Evolutionary conservation across 2,888 invertebrate species (phyloP), one percentile per base, ranked within the genome.

Genomic region (Tethea ocularis): DNA sequence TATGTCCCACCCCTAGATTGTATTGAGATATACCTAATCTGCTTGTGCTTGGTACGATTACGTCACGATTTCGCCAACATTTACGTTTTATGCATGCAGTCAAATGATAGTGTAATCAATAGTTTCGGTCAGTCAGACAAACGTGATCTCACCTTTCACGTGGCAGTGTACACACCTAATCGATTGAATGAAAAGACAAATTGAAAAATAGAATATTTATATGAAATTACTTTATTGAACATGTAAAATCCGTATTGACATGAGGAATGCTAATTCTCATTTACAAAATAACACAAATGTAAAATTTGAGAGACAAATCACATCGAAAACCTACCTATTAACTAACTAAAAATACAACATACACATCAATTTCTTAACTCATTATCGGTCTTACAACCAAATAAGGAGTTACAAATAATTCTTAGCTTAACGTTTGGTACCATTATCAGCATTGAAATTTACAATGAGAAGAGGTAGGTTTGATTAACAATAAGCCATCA

Each of bases 171-270:
- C 29, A 29, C 29, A 10, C 10, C 29, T 29, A 29, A 58, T 56
- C 3, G 41, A 41, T 17, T 2, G 63, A 70, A 72, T 68, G 66
- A 74, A 82, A 82, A 79, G 71, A 75, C 36, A 62, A 78, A 80
- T 72, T 74, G 72, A 83, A 86, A 83, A 86, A 84, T 82, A 83
- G 76, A 80, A 78, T 75, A 84, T 83, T 89, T 92, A 87, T 93
- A 93, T 88, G 93, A 93, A 93, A 93, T 93, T 93, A 93, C 91
- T 92, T 93, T 93, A 93, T 93, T 93, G 93, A 93, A 93, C 93
- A 93, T 93, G 93, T 93, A 93, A 93, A 93, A 91, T 90, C 91
- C 91, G 87, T 92, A 90, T 93, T 91, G 93, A 93, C 93, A 93
- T 91, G 92, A 93, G 93, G 93, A 93, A 93, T 93, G 93, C 93